Percentiles rank a stretch among this genome's conserved stretches.
phyloP scores from a whole-genome alignment of 2,888 invertebrate species.

The Ditula angustiorana region DNA sequence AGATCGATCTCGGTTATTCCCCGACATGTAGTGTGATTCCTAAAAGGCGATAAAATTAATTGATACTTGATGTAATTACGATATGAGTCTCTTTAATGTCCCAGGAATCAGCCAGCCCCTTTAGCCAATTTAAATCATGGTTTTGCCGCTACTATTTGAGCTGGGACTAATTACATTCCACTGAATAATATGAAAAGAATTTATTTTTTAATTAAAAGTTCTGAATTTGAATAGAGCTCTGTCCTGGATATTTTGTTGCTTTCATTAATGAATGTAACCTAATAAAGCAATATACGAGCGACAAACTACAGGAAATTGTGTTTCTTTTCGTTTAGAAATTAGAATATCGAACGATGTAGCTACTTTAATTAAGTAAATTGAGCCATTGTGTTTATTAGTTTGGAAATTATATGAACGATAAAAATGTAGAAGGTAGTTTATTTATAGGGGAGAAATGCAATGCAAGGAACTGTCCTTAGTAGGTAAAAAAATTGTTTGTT shows the following conservation, averaged over 20 bases:
- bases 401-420: not conserved
- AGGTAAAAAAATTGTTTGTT: no score
- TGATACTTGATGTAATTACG: no score
- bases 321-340: not conserved
- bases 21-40: no score
- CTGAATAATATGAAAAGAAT: conserved; percentile 28
- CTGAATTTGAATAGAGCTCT: conserved; percentile 12
- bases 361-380: not conserved
- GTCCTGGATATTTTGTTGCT: conserved; percentile 13
- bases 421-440: no score
- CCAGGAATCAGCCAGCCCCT: not conserved
- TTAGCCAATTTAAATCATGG: conserved; percentile 7
- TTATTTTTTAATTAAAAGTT: conserved; percentile 30
- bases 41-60: no score
- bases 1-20: no score
- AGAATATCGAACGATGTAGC: no score
- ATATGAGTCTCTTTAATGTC: no score
- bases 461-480: no score
- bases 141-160: conserved; percentile 4
- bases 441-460: no score
- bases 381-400: not conserved
- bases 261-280: not conserved
- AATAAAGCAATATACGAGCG: not conserved
- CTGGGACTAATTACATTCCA: conserved; percentile 23
- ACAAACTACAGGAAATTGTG: not conserved